Evolutionary conservation across 2,888 invertebrate genomes (phyloP).

Genomic region (Tinea trinotella): DNA sequence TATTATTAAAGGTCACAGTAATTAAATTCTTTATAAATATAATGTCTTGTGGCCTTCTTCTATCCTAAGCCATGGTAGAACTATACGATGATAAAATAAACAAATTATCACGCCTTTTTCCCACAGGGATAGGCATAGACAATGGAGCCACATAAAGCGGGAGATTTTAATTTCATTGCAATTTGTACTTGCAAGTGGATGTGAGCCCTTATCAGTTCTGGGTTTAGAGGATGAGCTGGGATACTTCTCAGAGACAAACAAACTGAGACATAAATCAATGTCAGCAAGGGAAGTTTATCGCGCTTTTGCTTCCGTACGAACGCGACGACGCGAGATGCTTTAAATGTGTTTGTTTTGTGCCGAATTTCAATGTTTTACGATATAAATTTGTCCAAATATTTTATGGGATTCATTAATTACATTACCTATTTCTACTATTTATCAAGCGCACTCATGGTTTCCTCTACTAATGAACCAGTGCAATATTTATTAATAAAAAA

Average conservation of each 20-base stretch:
- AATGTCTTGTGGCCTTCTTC: too few relatives aligned
- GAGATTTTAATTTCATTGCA: too few relatives aligned
- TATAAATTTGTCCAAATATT: background rate
- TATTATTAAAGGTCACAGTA: too few relatives aligned
- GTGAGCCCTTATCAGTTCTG: constrained; percentile 43
- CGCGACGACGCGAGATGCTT: constrained; percentile 44
- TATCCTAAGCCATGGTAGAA: too few relatives aligned
- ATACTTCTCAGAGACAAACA: constrained; percentile 45
- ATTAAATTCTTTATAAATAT: too few relatives aligned
- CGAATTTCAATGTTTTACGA: background rate
- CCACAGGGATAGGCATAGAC: too few relatives aligned
- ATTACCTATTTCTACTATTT: background rate
- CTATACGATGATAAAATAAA: too few relatives aligned
- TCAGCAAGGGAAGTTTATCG: constrained; percentile 60
- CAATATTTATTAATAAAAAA: too few relatives aligned
- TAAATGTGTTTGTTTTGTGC: constrained; percentile 52
- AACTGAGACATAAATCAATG: constrained; percentile 68
- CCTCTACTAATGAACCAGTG: too few relatives aligned
- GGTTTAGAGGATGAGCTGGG: constrained; percentile 25
- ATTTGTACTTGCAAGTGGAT: constrained; percentile 56
- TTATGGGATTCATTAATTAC: background rate
- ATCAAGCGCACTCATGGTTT: too few relatives aligned
- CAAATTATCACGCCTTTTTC: too few relatives aligned
- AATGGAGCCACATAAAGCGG: too few relatives aligned
- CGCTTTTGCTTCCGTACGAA: constrained; percentile 41